phyloP scores from a whole-genome alignment of 2,113 vertebrate genomes.

The Empidonax traillii region DNA sequence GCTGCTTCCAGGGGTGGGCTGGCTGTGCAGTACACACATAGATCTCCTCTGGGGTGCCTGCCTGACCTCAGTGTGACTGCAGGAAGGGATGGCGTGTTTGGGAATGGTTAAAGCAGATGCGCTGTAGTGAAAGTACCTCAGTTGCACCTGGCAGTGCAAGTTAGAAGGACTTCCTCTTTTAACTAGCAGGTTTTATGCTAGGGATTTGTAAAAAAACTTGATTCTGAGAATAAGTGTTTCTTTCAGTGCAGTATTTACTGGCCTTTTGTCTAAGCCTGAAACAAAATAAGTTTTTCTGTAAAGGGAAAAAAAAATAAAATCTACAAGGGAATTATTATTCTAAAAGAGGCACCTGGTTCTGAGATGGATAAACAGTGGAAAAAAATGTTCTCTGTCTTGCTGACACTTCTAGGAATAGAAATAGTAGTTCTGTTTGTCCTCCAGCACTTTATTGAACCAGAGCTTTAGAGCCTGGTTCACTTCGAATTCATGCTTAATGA shows the following conservation, averaged over 20 bases:
- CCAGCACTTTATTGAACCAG: slow-evolving; percentile 63
- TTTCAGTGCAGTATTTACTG: not conserved
- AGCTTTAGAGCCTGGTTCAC: slow-evolving; percentile 46
- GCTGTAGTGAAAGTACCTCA: not conserved
- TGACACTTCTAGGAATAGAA: slow-evolving; percentile 67
- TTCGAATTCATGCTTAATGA: slow-evolving; percentile 73
- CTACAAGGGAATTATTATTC: not conserved
- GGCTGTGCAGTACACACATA: not conserved
- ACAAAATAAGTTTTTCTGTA: not conserved
- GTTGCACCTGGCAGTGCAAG: not conserved
- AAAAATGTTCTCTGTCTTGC: slow-evolving; percentile 1
- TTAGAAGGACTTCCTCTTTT: not conserved
- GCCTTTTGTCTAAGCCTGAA: not conserved
- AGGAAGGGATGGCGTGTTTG: not conserved
- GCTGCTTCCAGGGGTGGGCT: too few species aligned
- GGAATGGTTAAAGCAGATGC: not conserved
- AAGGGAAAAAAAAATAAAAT: not conserved
- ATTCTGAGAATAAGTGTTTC: not conserved
- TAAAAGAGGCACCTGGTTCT: not conserved
- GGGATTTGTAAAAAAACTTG: not conserved
- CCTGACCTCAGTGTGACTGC: not conserved
- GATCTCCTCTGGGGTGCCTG: not conserved
- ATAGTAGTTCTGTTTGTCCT: slow-evolving; percentile 72
- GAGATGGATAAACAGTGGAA: not conserved
- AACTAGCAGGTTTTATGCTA: not conserved